Evolutionary conservation across 2,888 invertebrate species (phyloP).

Genomic region (Disparrhopalites patrizii): DNA sequence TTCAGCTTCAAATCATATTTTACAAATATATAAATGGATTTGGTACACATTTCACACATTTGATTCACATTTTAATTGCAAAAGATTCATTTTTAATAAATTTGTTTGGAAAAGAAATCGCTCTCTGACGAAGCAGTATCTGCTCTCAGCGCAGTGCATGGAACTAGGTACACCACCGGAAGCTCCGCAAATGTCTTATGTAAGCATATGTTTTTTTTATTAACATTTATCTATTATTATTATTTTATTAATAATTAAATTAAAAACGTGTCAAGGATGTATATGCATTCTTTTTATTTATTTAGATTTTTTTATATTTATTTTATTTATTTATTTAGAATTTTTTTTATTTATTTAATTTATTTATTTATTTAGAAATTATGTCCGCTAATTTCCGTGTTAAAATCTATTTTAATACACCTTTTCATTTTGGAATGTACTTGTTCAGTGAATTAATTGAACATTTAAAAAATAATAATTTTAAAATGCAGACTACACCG

Average conservation of each 20-base stretch:
- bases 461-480: neutral
- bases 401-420: no score
- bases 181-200: slow-evolving; percentile 49
- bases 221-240: neutral
- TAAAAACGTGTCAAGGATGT: neutral
- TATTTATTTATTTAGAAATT: no score
- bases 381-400: no score
- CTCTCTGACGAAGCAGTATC: slow-evolving; percentile 62
- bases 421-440: no score
- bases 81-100: neutral
- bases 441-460: no score
- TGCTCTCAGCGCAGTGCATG: slow-evolving; percentile 61
- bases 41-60: neutral
- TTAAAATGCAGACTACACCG: slow-evolving; percentile 20
- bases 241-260: neutral
- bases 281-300: neutral
- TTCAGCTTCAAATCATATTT: neutral
- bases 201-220: neutral
- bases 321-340: no score
- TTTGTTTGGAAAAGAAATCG: slow-evolving; percentile 52
- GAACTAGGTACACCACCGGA: slow-evolving; percentile 61
- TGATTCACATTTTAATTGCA: neutral
- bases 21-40: neutral
- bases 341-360: no score
- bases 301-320: neutral